Base-by-base conservation (phyloP, 2,797 vertebrate species). In the Poeciliopsis paucimaculata region DNA sequence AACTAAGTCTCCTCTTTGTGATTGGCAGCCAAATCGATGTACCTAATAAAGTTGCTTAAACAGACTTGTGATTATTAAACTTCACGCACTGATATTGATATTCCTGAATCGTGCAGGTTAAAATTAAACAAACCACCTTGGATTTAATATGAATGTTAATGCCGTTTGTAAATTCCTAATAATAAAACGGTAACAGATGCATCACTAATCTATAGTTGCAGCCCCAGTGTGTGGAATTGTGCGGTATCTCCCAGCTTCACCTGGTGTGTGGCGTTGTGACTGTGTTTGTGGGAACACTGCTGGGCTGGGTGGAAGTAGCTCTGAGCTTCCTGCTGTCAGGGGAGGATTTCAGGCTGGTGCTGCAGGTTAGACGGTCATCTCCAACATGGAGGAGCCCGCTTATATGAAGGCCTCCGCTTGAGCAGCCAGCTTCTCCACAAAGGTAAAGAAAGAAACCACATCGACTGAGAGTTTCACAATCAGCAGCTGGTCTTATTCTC, bases 381-480 rank as follows among this genome's bases (percentile, higher is more conserved):
- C 86, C 95, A 95, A 81, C 87, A 83, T 96, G 89, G 96, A 97
- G 95, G 94, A 96, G 94, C 97, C 96, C 84, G 90, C 97, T 96
- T 97, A 96, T 96, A 96, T 96, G 97, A 96, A 96, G 95, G 96
- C 96, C 87, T 97, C 96, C 80, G 95, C 93, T 28, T 68, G 94
- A 95, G 87, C 95, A 94, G 81, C 93, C 92, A 88, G 91, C 92
- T 84, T 93, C 89, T 90, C 89, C 93, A 90, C 87, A 93, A 95
- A 98, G 97, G 97, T 98, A 98, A 97, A 94, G 76, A 78, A 60
- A 83, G 81, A 84, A 86, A 80, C 60, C 81, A 82, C 79, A 75
- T 53, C 76, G 57, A 68, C 2, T 36, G 75, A 66, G 72, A 76
- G 75, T 16, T 3, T 70, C 23, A 71, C 41, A 28, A 28, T 12